Evolutionary conservation across 2,113 vertebrate species (phyloP).

Genomic region (Sphyrna mokarran): DNA sequence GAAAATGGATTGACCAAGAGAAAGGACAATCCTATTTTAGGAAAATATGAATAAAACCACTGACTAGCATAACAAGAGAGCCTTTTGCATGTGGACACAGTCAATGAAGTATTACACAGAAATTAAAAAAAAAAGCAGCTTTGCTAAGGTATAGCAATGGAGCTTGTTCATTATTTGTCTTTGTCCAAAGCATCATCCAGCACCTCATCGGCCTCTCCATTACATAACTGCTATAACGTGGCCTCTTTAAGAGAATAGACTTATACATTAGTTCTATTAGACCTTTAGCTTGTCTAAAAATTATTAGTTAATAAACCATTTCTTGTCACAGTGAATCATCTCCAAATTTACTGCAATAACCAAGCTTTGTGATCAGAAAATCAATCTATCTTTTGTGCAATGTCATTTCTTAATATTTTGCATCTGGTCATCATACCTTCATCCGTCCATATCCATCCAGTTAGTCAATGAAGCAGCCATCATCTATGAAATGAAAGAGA

Average conservation of each 20-base stretch:
- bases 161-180: background rate
- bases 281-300: no score
- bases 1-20: background rate
- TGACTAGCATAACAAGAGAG: background rate
- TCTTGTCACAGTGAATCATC: no score
- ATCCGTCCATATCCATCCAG: conserved; percentile 30
- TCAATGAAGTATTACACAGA: background rate
- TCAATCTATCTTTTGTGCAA: background rate
- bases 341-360: no score
- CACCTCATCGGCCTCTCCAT: background rate
- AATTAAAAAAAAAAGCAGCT: background rate
- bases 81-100: background rate
- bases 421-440: conserved; percentile 4
- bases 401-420: background rate
- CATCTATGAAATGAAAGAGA: conserved; percentile 17
- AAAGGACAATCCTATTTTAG: background rate
- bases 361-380: background rate
- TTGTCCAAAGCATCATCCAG: background rate
- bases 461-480: conserved; percentile 14
- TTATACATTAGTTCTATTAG: no score
- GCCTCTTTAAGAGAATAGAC: background rate
- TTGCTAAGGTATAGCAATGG: background rate
- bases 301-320: no score
- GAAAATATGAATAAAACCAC: background rate
- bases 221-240: background rate